Evolutionary conservation across 2,113 vertebrate species (phyloP).

Genomic region (Brachyhypopomus occidentalis): DNA sequence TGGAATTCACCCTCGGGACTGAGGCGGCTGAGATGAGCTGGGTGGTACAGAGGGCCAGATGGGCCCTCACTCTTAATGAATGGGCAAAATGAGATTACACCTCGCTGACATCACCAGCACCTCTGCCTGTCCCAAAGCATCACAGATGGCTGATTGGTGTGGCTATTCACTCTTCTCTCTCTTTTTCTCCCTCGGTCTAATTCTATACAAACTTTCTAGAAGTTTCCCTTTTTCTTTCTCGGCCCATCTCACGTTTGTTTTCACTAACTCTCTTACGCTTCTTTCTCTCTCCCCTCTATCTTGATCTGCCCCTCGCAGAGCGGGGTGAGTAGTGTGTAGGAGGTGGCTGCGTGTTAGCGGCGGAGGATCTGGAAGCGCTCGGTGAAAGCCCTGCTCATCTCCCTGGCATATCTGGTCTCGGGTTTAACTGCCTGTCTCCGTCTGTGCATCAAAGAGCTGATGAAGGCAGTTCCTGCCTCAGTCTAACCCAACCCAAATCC

Average conservation of each 20-base stretch:
- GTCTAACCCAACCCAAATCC: no score
- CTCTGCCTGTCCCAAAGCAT: conserved; percentile 20
- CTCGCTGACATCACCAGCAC: conserved; percentile 49
- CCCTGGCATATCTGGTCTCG: conserved; percentile 44
- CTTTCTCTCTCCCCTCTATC: background rate
- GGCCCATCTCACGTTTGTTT: no score
- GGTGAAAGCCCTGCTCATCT: conserved; percentile 54
- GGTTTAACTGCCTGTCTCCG: conserved; percentile 43
- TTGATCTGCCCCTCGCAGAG: background rate
- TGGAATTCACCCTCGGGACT: conserved; percentile 11
- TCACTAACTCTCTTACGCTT: no score
- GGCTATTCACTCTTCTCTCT: background rate
- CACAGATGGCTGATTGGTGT: conserved; percentile 43
- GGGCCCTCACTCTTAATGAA: conserved; percentile 48
- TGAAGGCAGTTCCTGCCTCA: no score
- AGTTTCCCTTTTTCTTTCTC: no score
- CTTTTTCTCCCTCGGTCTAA: background rate
- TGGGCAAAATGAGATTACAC: conserved; percentile 49
- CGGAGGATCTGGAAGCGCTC: conserved; percentile 58
- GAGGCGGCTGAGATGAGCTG: conserved; percentile 24
- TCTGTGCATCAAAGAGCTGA: conserved; percentile 48
- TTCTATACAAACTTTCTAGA: no score
- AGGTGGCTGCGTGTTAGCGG: background rate
- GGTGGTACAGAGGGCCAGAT: conserved; percentile 34
- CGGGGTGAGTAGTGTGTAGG: no score